Conservation (phyloP, 2,113 vertebrate genomes). For the Xenus cinereus region DNA sequence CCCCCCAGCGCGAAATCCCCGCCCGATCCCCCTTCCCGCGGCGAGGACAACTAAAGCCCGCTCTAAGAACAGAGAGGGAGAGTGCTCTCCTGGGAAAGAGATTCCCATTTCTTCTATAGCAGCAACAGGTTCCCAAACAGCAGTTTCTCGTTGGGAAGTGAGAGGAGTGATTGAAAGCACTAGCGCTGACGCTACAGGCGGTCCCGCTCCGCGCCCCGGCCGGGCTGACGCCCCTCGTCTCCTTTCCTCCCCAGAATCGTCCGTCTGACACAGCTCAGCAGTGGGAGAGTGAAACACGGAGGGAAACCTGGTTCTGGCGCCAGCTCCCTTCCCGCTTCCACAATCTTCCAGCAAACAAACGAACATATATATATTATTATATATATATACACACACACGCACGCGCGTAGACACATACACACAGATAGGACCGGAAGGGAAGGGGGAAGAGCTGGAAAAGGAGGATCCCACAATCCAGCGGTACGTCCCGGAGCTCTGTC, state of each 20-base stretch:
- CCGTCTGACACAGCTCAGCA: background rate
- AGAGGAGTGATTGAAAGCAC: conserved; percentile 44
- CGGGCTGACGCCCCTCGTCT: background rate
- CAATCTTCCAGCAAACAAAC: conserved; percentile 25
- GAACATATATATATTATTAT: conserved; percentile 40
- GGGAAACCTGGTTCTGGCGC: background rate
- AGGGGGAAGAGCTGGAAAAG: background rate
- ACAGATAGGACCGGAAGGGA: conserved; percentile 31
- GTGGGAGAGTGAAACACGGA: background rate
- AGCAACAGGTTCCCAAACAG: conserved; percentile 62
- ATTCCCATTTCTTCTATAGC: conserved; percentile 62
- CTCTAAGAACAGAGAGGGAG: conserved; percentile 11
- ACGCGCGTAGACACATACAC: background rate
- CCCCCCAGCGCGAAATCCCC: background rate
- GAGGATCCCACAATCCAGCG: conserved; percentile 56
- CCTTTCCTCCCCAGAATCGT: background rate
- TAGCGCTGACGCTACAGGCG: background rate
- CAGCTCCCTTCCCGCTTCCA: conserved; percentile 31
- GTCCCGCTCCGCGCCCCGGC: background rate
- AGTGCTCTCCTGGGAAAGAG: conserved; percentile 13
- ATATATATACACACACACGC: conserved; percentile 28
- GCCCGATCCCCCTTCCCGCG: background rate
- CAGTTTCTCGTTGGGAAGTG: conserved; percentile 19
- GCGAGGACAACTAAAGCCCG: background rate
- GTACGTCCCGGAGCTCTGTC: conserved; percentile 44